A percentile compares a stretch with the other conserved stretches of the same genome.
Conservation (phyloP, 92 coral and sea anemone species). For the Galaxea fascicularis region DNA sequence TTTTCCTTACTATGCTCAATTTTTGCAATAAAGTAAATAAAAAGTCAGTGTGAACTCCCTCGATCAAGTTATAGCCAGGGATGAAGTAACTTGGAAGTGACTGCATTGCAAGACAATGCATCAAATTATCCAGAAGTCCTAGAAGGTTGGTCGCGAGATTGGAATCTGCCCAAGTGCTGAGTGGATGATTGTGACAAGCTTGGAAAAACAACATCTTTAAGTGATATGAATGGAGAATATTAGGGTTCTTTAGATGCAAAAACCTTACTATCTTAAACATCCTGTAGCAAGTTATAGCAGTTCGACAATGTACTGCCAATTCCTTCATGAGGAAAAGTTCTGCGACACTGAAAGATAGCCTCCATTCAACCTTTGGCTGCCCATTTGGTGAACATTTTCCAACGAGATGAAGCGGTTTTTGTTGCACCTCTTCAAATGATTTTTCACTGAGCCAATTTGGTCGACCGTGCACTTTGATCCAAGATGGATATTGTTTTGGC, state of each 20-base stretch:
- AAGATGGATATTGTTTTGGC: conserved; percentile 25
- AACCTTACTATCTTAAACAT: conserved; percentile 34
- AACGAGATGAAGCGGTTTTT: conserved; percentile 53
- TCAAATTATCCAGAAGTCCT: conserved; percentile 64
- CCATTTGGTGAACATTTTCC: conserved; percentile 49
- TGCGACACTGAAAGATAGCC: conserved; percentile 64
- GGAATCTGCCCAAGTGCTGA: conserved; percentile 19
- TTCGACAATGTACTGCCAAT: conserved; percentile 9
- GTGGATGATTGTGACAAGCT: conserved; percentile 47
- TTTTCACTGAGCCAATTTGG: conserved; percentile 41
- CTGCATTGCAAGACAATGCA: conserved; percentile 47
- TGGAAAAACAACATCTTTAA: conserved; percentile 59
- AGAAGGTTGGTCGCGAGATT: conserved; percentile 47
- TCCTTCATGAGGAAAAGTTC: conserved; percentile 38
- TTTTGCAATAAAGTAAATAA: too few species aligned
- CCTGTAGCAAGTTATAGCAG: conserved; percentile 42
- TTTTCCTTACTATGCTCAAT: too few species aligned
- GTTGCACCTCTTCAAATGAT: conserved; percentile 12
- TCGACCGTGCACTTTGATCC: conserved; percentile 28
- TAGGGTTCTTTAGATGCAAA: not conserved
- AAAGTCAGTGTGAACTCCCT: conserved; percentile 23
- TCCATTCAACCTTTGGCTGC: conserved; percentile 59
- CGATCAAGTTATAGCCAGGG: conserved; percentile 40
- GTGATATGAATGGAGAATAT: conserved; percentile 51
- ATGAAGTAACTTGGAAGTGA: conserved; percentile 58